Percentiles rank a stretch among this genome's conserved stretches.
phyloP scores from a whole-genome alignment of 2,888 invertebrate genomes.

The Panopea generosa region DNA sequence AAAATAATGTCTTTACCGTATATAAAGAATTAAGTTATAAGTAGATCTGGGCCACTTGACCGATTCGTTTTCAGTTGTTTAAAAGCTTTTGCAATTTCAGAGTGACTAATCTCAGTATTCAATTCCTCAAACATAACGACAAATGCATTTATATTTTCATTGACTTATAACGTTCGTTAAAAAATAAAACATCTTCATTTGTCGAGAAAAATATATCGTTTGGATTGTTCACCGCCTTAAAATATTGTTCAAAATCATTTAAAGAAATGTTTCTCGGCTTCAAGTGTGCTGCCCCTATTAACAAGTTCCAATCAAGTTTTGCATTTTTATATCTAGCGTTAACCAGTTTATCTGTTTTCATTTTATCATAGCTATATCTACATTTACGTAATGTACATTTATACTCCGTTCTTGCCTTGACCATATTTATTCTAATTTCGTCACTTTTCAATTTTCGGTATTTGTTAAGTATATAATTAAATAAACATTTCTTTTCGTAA shows the following conservation, averaged over 20 bases:
- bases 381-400: conserved; percentile 4
- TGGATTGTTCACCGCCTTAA: conserved; percentile 16
- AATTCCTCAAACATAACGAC: too few relatives aligned
- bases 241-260: background rate
- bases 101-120: too few relatives aligned
- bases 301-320: conserved; percentile 11
- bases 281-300: background rate
- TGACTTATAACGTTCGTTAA: conserved; percentile 13
- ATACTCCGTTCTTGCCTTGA: background rate
- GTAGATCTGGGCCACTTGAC: conserved; percentile 5
- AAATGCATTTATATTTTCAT: too few relatives aligned
- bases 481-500: background rate
- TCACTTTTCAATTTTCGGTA: conserved; percentile 1
- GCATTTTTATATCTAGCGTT: conserved; percentile 9
- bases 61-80: conserved; percentile 1
- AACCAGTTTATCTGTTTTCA: background rate
- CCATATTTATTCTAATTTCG: background rate
- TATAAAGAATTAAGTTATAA: conserved; percentile 19
- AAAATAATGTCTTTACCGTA: conserved; percentile 14
- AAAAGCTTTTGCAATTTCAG: too few relatives aligned
- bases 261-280: background rate
- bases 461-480: background rate
- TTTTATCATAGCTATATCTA: background rate
- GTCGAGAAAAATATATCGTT: conserved; percentile 5
- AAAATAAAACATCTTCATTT: conserved; percentile 22